Conservation (phyloP, 1,140 invertebrate species). For the Aphelinus certus region DNA sequence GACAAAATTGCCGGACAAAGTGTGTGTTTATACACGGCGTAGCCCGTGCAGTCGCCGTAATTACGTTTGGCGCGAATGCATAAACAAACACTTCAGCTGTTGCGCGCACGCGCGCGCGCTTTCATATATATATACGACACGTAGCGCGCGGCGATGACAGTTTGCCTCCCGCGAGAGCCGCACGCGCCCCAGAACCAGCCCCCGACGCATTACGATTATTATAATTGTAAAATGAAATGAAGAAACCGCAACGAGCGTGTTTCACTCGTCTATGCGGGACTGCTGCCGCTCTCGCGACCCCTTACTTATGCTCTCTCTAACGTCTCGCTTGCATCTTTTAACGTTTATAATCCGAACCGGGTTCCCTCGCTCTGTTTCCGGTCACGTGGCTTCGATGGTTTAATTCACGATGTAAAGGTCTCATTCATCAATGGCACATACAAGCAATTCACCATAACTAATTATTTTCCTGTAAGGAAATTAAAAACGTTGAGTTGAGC, state of each 20-base stretch:
- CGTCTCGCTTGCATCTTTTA: neutral
- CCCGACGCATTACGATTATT: neutral
- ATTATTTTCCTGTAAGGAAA: too few species aligned
- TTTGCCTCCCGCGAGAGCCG: neutral
- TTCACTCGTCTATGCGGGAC: slow-evolving; percentile 45
- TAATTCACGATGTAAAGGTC: too few species aligned
- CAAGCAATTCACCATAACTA: too few species aligned
- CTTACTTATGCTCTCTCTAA: neutral
- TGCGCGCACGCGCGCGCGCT: neutral
- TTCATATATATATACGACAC: too few species aligned
- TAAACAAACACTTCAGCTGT: slow-evolving; percentile 39
- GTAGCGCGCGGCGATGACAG: slow-evolving; percentile 1
- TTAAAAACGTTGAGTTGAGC: too few species aligned
- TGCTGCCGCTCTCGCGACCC: slow-evolving; percentile 38
- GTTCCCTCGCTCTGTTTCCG: too few species aligned
- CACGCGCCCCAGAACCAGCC: neutral
- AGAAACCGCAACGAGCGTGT: slow-evolving; percentile 59
- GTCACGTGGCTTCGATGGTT: too few species aligned
- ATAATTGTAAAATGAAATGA: slow-evolving; percentile 24
- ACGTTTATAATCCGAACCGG: neutral
- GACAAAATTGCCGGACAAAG: slow-evolving; percentile 23
- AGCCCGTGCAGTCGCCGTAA: slow-evolving; percentile 7
- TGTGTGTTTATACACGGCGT: neutral
- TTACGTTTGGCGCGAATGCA: slow-evolving; percentile 36
- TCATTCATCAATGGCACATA: too few species aligned